Evolutionary conservation across 2,113 vertebrate genomes (phyloP), one percentile per base, ranked within the genome.

Genomic region (Neolamprologus sp.): DNA sequence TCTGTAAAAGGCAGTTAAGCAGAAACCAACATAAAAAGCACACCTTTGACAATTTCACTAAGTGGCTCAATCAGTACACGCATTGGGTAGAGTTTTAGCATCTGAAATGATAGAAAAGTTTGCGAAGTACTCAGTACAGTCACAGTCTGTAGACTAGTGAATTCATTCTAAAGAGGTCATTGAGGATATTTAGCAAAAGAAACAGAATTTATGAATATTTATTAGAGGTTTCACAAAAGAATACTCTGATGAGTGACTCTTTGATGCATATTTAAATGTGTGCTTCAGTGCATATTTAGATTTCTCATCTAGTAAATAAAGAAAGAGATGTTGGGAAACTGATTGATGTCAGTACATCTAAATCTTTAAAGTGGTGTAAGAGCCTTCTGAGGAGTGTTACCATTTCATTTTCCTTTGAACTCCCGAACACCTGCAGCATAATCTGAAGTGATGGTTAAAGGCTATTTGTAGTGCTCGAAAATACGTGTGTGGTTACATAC

Each of bases 381-480:
- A 28, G 40, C 6, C 30, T 55, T 85, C 30, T 80, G 68, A 45
- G 8, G 54, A 84, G 21, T 12, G 54, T 7, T 47, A 53, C 26
- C 37, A 30, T 84, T 84, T 80, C 30, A 33, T 13, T 54, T 84
- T 85, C 37, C 82, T 83, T 87, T 87, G 85, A 92, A 85, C 71
- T 82, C 40, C 12, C 16, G 6, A 87, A 87, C 85, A 88, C 88
- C 86, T 80, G 85, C 89, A 86, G 83, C 80, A 14, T 35, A 42
- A 86, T 84, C 42, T 60, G n/a, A 81, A 37, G 21, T 75, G 83
- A 54, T 83, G 63, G 10, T 81, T 83, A 57, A 47, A 81, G 23
- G 54, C 40, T 45, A 53, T 90, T 82, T 90, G 33, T 60, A 23
- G 75, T 47, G 37, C 55, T 28, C 4, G 4, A 9, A 54, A 14